Base-by-base conservation (phyloP, 2,797 vertebrate species). In the Crenuchus spilurus region DNA sequence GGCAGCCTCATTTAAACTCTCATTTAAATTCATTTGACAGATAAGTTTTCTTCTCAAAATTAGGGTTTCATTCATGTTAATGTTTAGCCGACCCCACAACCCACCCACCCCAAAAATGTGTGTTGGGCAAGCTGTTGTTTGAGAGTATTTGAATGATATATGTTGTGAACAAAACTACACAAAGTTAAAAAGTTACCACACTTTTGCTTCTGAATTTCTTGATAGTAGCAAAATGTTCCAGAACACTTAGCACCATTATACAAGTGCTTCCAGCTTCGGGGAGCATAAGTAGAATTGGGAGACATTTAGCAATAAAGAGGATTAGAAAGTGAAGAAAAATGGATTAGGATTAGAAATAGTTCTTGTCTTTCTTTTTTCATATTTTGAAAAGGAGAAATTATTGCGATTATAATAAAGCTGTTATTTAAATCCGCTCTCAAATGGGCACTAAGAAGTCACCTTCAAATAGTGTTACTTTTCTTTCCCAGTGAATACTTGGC, bases 301-400 rank as follows among this genome's bases (percentile, higher is more conserved):
- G 78, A 62, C 58, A 33, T 80, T 73, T 65, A 76, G 74, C 44
- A 74, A 80, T 80, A 76, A 80, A 80, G 70, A 76, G 78, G 78
- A 76, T 76, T 79, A 77, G 61, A 74, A 48, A 63, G 42, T 69
- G 70, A 62, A 76, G 74, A 60, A 55, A 76, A 76, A 72, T 81
- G 68, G 76, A 78, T 75, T 72, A 74, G 33, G 20, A 58, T 75
- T 76, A 55, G 54, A 76, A 74, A 66, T 54, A 58, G 48, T 73
- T 74, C 57, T 76, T 64, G 61, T 74, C 48, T 18, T 63, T 66
- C 72, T 75, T 72, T 72, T 63, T 61, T 77, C 30, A 14, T 54
- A 49, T 62, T 78, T 8, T 31, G 46, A 63, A 70, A 48, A 57
- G 37, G 28, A 39, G 48, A 81, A 77, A 77, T 70, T n/a, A 64